A percentile compares a stretch with the other conserved stretches of the same genome.
Conservation (phyloP, 37 sponge, comb jelly and placozoan species). For the Chondrosia reniformis region DNA sequence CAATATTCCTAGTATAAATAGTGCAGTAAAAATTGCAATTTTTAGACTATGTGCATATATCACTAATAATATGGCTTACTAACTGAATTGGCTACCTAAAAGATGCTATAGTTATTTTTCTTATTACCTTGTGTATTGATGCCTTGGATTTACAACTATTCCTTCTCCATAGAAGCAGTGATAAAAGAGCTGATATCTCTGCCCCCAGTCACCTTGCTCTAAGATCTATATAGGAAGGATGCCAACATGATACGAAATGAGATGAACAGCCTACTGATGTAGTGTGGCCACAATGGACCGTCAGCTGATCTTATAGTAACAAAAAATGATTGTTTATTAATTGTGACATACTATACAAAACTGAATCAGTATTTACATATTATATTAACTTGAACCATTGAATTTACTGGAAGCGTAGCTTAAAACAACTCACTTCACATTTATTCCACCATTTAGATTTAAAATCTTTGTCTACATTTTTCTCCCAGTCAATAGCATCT, state of each 20-base stretch:
- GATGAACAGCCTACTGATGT: not conserved
- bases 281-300: not conserved
- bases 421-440: conserved; percentile 57
- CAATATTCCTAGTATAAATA: too few relatives aligned
- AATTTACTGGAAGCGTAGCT: too few relatives aligned
- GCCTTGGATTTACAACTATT: conserved; percentile 46
- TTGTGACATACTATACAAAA: too few relatives aligned
- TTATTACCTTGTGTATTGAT: conserved; percentile 5
- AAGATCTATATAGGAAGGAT: conserved; percentile 8
- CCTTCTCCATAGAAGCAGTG: conserved; percentile 88
- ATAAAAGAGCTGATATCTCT: conserved; percentile 61
- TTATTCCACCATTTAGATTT: conserved; percentile 51
- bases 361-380: too few relatives aligned
- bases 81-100: not conserved
- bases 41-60: too few relatives aligned
- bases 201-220: conserved; percentile 72
- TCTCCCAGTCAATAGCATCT: conserved; percentile 76
- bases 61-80: too few relatives aligned
- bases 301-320: too few relatives aligned
- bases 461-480: conserved; percentile 54
- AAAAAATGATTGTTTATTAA: too few relatives aligned
- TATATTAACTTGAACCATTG: too few relatives aligned
- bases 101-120: not conserved
- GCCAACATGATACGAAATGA: not conserved
- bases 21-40: too few relatives aligned